A percentile compares a stretch with the other conserved stretches of the same genome.
Conservation (phyloP, 2,113 vertebrate genomes). For the Psammodynastes pulverulentus region DNA sequence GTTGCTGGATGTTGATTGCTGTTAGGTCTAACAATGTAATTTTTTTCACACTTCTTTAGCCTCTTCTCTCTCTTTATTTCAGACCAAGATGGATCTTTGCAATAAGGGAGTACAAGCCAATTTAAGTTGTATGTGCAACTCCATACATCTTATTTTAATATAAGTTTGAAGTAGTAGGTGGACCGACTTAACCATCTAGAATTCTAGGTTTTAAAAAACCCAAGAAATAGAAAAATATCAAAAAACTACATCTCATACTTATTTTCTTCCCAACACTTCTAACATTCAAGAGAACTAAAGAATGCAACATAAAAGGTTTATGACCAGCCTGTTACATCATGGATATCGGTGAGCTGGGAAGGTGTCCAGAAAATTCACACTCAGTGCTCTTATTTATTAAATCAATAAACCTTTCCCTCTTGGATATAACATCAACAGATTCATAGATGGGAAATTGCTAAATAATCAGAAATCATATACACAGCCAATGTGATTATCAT, state of each 20-base stretch:
- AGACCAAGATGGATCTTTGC: neutral
- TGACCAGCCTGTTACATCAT: neutral
- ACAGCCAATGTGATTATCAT: neutral
- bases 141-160: neutral
- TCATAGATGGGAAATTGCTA: neutral
- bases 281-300: neutral
- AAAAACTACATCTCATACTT: neutral
- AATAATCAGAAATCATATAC: neutral
- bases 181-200: neutral
- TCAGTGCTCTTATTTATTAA: neutral
- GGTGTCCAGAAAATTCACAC: neutral
- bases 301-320: neutral
- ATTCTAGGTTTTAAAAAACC: neutral
- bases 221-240: neutral
- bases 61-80: neutral
- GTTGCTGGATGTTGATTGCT: neutral
- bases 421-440: neutral
- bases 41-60: neutral
- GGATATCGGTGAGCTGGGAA: neutral
- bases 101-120: neutral
- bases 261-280: neutral
- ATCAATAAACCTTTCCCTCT: neutral
- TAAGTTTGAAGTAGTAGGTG: neutral
- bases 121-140: neutral
- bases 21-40: neutral